A percentile compares a stretch with the other conserved stretches of the same genome.
phyloP scores from a whole-genome alignment of 2,888 invertebrate genomes.

The Gnatocerus cornutus region DNA sequence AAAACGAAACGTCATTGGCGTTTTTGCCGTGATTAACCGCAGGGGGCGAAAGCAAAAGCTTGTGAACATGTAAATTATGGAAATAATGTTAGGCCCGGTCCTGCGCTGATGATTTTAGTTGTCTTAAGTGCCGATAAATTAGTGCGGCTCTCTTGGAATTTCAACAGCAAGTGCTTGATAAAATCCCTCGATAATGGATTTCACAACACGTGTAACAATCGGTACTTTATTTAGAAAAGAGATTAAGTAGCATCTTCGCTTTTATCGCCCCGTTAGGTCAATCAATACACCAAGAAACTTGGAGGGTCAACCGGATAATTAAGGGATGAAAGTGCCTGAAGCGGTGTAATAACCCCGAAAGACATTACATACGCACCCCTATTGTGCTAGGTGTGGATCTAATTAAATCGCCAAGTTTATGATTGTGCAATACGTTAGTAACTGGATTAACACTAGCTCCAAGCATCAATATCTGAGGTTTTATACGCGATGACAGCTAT shows the following conservation, averaged over 20 bases:
- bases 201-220: constrained; percentile 22
- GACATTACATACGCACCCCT: constrained; percentile 30
- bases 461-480: constrained; percentile 26
- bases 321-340: constrained; percentile 29
- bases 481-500: constrained; percentile 39
- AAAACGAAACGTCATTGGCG: constrained; percentile 26
- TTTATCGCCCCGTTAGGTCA: constrained; percentile 33
- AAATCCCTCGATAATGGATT: constrained; percentile 24
- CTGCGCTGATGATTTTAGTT: constrained; percentile 26
- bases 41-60: constrained; percentile 9
- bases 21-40: constrained; percentile 28
- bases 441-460: constrained; percentile 28
- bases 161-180: constrained; percentile 7
- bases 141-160: constrained; percentile 21
- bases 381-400: constrained; percentile 20
- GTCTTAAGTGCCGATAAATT: constrained; percentile 35
- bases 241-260: constrained; percentile 29
- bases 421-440: constrained; percentile 30
- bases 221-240: constrained; percentile 26
- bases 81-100: too few species aligned
- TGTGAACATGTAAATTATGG: constrained; percentile 9
- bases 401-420: constrained; percentile 11
- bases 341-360: constrained; percentile 25
- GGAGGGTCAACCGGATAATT: constrained; percentile 37
- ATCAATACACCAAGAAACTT: constrained; percentile 28